Evolutionary conservation across 2,888 invertebrate genomes (phyloP).

Genomic region (Trilocha varians): DNA sequence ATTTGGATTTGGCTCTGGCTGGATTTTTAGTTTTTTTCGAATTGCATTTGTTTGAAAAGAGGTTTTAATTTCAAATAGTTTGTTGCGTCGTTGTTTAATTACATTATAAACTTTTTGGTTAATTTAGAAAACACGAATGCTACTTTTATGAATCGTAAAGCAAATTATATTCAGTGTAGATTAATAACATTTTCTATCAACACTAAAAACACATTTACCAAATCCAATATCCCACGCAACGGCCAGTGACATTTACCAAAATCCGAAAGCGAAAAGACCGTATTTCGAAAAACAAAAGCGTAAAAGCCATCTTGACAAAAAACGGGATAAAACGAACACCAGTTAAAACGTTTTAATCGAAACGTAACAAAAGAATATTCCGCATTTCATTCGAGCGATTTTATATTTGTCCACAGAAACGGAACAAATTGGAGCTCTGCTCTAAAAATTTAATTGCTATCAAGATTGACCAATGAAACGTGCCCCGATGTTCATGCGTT

Average conservation of each 20-base stretch:
- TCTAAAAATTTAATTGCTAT: conserved; percentile 21
- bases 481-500: conserved; percentile 8
- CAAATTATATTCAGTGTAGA: no score
- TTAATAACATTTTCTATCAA: no score
- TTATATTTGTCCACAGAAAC: conserved; percentile 26
- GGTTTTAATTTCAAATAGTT: no score
- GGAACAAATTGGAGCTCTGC: conserved; percentile 14
- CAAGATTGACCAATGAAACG: conserved; percentile 13
- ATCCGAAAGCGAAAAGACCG: background rate
- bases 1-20: conserved; percentile 7
- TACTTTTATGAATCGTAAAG: no score
- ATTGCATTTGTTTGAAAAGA: no score
- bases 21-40: background rate
- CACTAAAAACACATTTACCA: no score
- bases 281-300: background rate
- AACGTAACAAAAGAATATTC: conserved; percentile 14
- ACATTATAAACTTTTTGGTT: no score
- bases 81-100: no score
- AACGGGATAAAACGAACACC: background rate
- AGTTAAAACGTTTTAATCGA: conserved; percentile 11
- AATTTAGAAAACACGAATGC: no score
- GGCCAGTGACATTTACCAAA: no score
- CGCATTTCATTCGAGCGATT: conserved; percentile 20
- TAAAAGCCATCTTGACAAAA: background rate
- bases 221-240: no score